Base-by-base conservation (phyloP, 1,140 invertebrate species). In the Papilio aristodemus region DNA sequence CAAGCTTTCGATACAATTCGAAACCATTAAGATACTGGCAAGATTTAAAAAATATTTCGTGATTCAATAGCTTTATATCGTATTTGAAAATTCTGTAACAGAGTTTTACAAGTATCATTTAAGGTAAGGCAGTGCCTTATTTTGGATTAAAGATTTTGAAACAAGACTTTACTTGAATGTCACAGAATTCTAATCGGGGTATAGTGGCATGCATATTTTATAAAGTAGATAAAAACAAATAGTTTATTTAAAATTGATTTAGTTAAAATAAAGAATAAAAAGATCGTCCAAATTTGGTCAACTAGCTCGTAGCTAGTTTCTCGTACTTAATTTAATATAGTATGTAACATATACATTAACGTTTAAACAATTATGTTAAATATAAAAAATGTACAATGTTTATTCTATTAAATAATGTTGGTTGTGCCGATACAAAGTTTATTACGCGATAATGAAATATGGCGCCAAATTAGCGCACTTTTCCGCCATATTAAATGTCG, bases 371-470 rank as follows among this genome's bases (percentile, higher is more conserved):
- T 75, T 77, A 82, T 72, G 71, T 77, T 78, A 77, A 73, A 78
- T 76, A 84, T 80, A 80, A 80, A 74, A 87, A 88, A 89, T 89
- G 76, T 89, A 89, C 86, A 89, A 84, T 84, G 79, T 74, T 80
- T 83, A 81, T 79, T 79, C 71, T 85, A 84, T 87, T 89, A 86
- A 89, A 86, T 87, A 86, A 82, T 79, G 77, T 88, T 89, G 87
- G 84, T 91, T 90, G 88, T 89, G 86, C 83, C 81, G 78, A 80
- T 78, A 79, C 71, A 79, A 69, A 70, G 46, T 57, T 71, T 66
- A 54, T 72, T 71, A 68, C 69, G 68, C 68, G 25, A 63, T 37
- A 58, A 68, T 64, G 32, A 66, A 66, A 66, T 25, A 64, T 36
- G 41, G 63, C 41, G 63, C 43, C n/a, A 13, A 17, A 10, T 54